Percentiles rank a stretch among this genome's conserved stretches.
Evolutionary conservation across 2,113 vertebrate genomes (phyloP).

Genomic region (Embiotoca jacksoni): DNA sequence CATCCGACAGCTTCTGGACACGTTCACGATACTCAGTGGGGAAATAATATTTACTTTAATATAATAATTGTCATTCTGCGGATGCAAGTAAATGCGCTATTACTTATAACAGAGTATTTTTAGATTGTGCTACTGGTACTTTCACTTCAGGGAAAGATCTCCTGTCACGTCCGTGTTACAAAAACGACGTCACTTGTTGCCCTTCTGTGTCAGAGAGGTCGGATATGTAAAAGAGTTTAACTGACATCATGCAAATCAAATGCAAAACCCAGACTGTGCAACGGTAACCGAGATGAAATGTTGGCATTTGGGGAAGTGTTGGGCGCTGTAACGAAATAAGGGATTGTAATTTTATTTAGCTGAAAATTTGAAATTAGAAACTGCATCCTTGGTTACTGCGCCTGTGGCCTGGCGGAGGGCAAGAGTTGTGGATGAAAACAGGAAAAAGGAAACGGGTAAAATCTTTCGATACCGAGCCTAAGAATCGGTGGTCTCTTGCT

Average conservation of each 20-base stretch:
- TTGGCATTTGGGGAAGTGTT: not conserved
- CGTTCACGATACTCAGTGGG: not conserved
- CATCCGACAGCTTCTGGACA: not conserved
- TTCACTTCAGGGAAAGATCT: slow-evolving; percentile 9
- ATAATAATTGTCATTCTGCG: not conserved
- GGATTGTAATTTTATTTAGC: slow-evolving; percentile 18
- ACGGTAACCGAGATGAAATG: slow-evolving; percentile 2
- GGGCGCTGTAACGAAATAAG: not conserved
- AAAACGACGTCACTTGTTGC: slow-evolving; percentile 1
- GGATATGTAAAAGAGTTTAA: slow-evolving; percentile 61
- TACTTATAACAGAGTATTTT: not conserved
- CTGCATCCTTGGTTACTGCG: not conserved
- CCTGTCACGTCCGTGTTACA: not conserved
- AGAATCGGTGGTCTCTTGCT: not conserved
- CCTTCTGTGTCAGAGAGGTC: slow-evolving; percentile 39
- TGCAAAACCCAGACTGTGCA: slow-evolving; percentile 52
- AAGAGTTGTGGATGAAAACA: not conserved
- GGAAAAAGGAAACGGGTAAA: not conserved
- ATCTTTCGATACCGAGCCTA: not conserved
- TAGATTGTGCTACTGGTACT: not conserved
- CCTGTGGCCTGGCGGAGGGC: not conserved
- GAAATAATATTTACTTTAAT: not conserved
- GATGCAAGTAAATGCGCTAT: not conserved
- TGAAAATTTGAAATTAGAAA: not conserved
- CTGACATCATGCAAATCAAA: slow-evolving; percentile 54